Evolutionary conservation across 2,888 invertebrate genomes (phyloP).

Genomic region (Cataglyphis altisquamis): DNA sequence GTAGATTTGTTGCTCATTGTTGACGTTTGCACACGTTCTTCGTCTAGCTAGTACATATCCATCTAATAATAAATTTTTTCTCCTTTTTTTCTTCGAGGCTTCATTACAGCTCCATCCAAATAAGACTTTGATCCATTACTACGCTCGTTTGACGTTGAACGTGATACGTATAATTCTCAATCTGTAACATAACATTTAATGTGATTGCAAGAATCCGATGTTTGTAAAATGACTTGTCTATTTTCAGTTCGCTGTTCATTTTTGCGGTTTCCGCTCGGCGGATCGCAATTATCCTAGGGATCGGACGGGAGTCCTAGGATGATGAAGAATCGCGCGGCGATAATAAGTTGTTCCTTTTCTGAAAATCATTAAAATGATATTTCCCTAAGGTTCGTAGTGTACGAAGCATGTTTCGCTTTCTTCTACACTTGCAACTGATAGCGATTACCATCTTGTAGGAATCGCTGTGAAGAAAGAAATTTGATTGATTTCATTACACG

Average conservation of each 20-base stretch:
- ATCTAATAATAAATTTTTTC: not conserved
- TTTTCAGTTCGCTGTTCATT: constrained; percentile 1
- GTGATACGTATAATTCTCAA: not conserved
- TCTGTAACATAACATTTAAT: constrained; percentile 5
- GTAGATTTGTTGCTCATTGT: not conserved
- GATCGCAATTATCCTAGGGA: not conserved
- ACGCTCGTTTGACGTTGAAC: not conserved
- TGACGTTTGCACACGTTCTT: not conserved
- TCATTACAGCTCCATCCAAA: not conserved
- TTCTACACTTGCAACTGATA: not conserved
- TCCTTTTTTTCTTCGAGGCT: not conserved
- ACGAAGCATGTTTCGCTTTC: constrained; percentile 10
- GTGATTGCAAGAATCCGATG: not conserved
- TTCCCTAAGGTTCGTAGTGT: not conserved
- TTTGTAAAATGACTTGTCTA: not conserved
- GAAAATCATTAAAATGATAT: constrained; percentile 2
- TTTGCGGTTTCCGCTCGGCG: constrained; percentile 27
- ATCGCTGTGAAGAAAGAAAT: not conserved
- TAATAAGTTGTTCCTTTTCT: not conserved
- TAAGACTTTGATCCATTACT: not conserved
- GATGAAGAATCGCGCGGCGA: not conserved
- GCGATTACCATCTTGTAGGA: not conserved
- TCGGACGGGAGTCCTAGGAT: not conserved
- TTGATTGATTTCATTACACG: constrained; percentile 3
- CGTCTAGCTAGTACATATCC: not conserved